A percentile compares a stretch with the other conserved stretches of the same genome.
phyloP scores from a whole-genome alignment of 2,113 vertebrate species.

The Hipposideros armiger region DNA sequence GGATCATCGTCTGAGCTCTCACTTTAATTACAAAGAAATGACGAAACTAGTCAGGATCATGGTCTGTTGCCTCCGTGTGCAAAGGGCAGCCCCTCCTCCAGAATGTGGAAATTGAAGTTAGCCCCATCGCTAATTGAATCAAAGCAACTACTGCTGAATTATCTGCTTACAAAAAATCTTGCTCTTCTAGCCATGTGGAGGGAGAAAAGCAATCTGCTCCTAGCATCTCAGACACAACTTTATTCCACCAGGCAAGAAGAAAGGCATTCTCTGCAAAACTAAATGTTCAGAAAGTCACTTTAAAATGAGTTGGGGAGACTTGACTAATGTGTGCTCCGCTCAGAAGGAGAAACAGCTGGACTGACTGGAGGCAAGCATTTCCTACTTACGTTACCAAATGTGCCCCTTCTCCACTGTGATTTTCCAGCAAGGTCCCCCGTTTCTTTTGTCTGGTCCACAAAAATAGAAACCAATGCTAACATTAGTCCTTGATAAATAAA shows the following conservation, averaged over 20 bases:
- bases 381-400: not conserved
- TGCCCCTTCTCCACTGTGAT: not conserved
- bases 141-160: not conserved
- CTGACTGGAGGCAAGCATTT: not conserved
- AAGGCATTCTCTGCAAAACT: not conserved
- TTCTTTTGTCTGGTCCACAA: conserved; percentile 1
- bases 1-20: not conserved
- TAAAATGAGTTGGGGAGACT: not conserved
- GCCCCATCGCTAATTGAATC: conserved; percentile 42
- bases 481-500: conserved; percentile 48
- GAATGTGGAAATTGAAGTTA: conserved; percentile 64
- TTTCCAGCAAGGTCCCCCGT: not conserved
- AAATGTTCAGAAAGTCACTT: not conserved
- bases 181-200: not conserved
- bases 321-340: not conserved
- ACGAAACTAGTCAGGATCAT: not conserved
- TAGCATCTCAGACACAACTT: not conserved
- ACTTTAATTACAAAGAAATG: conserved; percentile 52
- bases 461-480: not conserved
- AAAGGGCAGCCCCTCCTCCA: conserved; percentile 45
- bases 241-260: not conserved
- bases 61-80: not conserved
- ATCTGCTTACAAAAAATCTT: conserved; percentile 29
- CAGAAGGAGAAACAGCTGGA: not conserved
- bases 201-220: not conserved